Conservation (phyloP, 2,888 invertebrate species). For the Zaprionus obscuricornis region DNA sequence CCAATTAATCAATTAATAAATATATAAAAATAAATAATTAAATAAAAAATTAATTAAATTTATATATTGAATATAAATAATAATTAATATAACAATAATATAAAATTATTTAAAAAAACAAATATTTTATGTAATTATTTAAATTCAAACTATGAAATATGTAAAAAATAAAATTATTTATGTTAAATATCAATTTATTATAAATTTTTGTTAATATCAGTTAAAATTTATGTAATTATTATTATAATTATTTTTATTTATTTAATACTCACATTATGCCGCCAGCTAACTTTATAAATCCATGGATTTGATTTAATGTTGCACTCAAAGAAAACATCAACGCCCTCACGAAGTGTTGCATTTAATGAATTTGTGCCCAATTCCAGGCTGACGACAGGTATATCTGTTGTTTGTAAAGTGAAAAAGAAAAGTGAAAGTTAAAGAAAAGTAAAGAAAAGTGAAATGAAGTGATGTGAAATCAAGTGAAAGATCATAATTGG, state of each 20-base stretch:
- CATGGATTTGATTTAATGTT: conserved; percentile 94
- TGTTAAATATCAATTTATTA: too few relatives aligned
- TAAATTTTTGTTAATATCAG: too few relatives aligned
- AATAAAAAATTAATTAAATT: too few relatives aligned
- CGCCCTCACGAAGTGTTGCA: conserved; percentile 92
- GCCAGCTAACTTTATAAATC: conserved; percentile 91
- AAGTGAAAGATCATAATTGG: background rate
- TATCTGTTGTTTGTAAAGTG: conserved; percentile 86
- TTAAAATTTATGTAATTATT: background rate
- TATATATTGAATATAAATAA: too few relatives aligned
- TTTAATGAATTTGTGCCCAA: conserved; percentile 91
- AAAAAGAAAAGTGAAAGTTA: background rate
- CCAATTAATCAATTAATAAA: too few relatives aligned
- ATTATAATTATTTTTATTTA: background rate
- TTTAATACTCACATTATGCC: conserved; percentile 88
- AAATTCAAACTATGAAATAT: too few relatives aligned
- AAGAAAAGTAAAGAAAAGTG: background rate
- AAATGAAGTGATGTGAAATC: background rate
- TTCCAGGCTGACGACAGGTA: conserved; percentile 91
- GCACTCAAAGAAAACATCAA: conserved; percentile 96
- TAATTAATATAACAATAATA: too few relatives aligned
- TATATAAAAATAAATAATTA: too few relatives aligned
- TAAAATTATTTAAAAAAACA: too few relatives aligned
- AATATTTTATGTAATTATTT: too few relatives aligned
- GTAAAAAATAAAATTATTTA: too few relatives aligned